phyloP scores from a whole-genome alignment of 2,113 vertebrate genomes.

The Dasyurus viverrinus region DNA sequence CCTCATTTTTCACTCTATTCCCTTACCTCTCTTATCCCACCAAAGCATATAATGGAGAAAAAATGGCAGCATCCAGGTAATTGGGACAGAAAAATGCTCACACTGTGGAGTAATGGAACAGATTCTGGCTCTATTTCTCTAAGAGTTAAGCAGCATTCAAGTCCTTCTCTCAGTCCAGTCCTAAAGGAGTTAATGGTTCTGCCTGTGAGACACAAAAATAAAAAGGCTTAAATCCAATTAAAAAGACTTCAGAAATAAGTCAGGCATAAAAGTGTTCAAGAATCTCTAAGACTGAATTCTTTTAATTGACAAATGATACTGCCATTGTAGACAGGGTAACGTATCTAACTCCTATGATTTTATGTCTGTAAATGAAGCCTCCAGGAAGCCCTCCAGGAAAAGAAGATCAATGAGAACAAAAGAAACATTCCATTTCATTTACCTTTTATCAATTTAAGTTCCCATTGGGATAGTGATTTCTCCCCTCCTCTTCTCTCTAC shows the following conservation, averaged over 20 bases:
- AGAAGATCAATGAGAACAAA: constrained; percentile 69
- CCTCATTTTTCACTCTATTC: not conserved
- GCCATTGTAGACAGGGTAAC: constrained; percentile 68
- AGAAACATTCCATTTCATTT: constrained; percentile 51
- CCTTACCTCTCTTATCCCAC: not conserved
- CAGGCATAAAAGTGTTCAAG: constrained; percentile 74
- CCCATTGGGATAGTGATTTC: constrained; percentile 28
- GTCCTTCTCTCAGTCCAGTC: constrained; percentile 45
- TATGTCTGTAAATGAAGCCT: constrained; percentile 70
- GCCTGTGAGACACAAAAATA: constrained; percentile 65
- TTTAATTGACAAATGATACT: constrained; percentile 81
- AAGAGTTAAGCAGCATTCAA: constrained; percentile 45
- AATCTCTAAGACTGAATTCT: constrained; percentile 76
- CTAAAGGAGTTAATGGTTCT: constrained; percentile 71
- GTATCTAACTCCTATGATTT: constrained; percentile 76
- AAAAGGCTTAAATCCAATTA: constrained; percentile 75
- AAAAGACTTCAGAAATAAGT: constrained; percentile 78
- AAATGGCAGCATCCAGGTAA: not conserved
- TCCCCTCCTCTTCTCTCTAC: constrained; percentile 19
- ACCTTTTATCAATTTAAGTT: constrained; percentile 59
- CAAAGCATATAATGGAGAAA: not conserved
- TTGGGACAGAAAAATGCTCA: not conserved
- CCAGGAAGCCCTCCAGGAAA: constrained; percentile 64
- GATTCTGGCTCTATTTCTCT: not conserved
- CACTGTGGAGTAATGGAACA: not conserved